Evolutionary conservation across 2,113 vertebrate species (phyloP).

Genomic region (Phyllostomus discolor): DNA sequence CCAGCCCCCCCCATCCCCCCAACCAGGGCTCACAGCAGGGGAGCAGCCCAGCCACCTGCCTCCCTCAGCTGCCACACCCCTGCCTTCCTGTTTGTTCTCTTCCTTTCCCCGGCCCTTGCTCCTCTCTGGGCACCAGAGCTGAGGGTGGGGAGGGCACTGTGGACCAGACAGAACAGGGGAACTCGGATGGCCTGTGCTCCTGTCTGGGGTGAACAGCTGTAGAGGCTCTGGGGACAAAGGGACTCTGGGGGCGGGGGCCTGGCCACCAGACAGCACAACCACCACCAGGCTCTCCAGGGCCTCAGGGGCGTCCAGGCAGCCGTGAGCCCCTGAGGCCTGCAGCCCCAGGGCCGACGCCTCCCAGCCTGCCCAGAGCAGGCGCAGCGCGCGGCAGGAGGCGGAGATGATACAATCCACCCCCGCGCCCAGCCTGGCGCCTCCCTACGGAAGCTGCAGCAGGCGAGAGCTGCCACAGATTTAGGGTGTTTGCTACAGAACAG

Average conservation of each 20-base stretch:
- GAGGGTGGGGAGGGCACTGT: background rate
- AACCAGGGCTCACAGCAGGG: no score
- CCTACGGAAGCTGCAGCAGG: background rate
- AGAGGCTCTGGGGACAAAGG: background rate
- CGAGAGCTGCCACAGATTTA: background rate
- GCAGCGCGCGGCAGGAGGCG: fast-evolving
- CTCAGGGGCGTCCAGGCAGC: background rate
- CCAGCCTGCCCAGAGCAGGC: background rate
- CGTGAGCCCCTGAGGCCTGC: background rate
- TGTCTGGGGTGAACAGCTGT: background rate
- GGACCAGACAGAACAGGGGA: background rate
- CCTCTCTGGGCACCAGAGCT: background rate
- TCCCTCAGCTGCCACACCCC: background rate
- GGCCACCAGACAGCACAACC: background rate
- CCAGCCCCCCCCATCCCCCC: no score
- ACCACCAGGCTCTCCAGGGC: background rate
- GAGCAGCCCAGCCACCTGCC: background rate
- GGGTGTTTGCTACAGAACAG: background rate
- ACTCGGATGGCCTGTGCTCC: background rate
- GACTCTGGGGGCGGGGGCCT: background rate
- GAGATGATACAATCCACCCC: background rate
- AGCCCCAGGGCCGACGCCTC: background rate
- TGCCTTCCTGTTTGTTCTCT: background rate
- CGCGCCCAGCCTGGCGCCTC: background rate
- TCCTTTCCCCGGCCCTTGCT: background rate